Conservation (phyloP, 2,888 invertebrate genomes). For the Sesia bembeciformis region DNA sequence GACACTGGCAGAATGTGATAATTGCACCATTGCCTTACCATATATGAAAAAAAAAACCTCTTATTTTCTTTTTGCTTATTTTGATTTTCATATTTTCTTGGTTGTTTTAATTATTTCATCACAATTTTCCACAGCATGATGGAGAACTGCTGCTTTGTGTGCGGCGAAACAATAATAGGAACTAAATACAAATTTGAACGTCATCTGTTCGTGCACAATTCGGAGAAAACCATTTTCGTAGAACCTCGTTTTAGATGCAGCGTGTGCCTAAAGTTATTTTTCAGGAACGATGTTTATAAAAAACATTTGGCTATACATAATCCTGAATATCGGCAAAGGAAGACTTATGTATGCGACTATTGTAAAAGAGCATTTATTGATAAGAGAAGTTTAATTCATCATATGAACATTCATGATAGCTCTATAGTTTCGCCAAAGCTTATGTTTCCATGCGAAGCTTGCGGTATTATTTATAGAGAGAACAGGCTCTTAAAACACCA, state of each 20-base stretch:
- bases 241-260: constrained; percentile 31
- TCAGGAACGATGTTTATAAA: constrained; percentile 29
- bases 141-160: constrained; percentile 25
- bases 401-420: constrained; percentile 42
- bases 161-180: constrained; percentile 27
- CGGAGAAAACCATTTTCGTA: constrained; percentile 6
- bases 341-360: constrained; percentile 33
- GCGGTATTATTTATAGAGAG: constrained; percentile 35
- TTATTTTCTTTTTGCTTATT: constrained; percentile 1
- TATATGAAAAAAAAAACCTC: not conserved
- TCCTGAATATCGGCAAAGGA: constrained; percentile 10
- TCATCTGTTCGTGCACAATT: constrained; percentile 36
- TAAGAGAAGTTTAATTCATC: constrained; percentile 37
- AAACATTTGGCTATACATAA: constrained; percentile 29
- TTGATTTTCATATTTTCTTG: constrained; percentile 7
- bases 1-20: no score
- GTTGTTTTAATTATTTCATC: constrained; percentile 1
- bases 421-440: constrained; percentile 6
- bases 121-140: constrained; percentile 12
- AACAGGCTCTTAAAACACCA: constrained; percentile 38
- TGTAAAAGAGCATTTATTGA: constrained; percentile 39
- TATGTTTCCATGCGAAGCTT: constrained; percentile 33
- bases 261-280: constrained; percentile 36
- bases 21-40: no score
- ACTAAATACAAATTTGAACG: constrained; percentile 25